Evolutionary conservation across 2,113 vertebrate genomes (phyloP).

Genomic region (Elanus axillaris): DNA sequence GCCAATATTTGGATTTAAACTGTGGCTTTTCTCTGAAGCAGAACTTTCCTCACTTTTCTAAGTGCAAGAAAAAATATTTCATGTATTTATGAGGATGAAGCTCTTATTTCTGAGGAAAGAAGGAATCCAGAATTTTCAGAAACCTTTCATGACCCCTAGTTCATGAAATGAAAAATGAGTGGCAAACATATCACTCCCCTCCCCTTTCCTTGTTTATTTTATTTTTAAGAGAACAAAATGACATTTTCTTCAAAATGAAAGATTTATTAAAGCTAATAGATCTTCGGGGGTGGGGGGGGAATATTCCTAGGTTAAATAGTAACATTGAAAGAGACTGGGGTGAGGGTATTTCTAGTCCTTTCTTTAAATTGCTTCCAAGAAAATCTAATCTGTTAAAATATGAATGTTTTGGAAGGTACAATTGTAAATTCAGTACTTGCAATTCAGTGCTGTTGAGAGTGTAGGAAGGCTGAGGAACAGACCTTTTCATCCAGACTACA

Average conservation of each 20-base stretch:
- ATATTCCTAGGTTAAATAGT: neutral
- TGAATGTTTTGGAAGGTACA: neutral
- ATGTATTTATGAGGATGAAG: neutral
- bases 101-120: neutral
- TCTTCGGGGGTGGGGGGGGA: rapidly evolving
- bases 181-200: neutral
- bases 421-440: neutral
- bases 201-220: neutral
- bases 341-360: neutral
- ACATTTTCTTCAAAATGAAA: neutral
- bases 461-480: neutral
- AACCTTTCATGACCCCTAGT: neutral
- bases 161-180: neutral
- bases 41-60: neutral
- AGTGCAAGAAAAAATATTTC: neutral
- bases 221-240: neutral
- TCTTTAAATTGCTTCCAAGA: neutral
- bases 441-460: neutral
- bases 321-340: neutral
- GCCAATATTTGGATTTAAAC: neutral
- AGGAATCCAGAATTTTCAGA: neutral
- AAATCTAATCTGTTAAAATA: neutral
- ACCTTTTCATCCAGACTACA: neutral
- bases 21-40: neutral
- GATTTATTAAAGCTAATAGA: neutral